Base-by-base conservation (phyloP, 1,140 invertebrate species). In the Aculops lycopersici region DNA sequence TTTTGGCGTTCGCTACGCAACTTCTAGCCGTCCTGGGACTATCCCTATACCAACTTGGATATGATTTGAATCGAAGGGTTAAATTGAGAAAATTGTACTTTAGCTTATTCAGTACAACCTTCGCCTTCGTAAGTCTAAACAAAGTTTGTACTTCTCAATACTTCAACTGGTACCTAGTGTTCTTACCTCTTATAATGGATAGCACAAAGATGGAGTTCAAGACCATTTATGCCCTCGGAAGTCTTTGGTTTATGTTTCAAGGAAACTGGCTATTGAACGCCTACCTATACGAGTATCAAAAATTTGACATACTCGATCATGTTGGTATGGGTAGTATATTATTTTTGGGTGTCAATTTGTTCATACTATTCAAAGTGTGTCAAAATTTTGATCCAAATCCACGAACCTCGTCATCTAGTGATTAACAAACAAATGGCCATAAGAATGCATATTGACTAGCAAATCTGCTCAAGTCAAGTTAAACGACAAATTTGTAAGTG, bases 121-220 rank as follows among this genome's bases (percentile, higher is more conserved):
- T 80, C 46, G 65, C 76, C 2, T 71, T 95, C 52, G 90, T 98
- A 0, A 71, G 71, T 3, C 88, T 79, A 48, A 97, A 97, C 59
- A 79, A 83, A 53, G 88, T 98, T 0, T 67, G 84, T 45, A 97
- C 90, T 12, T 86, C 81, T 15, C 86, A 97, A 58, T 97, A 95
- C 56, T 95, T 95, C 50, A 63, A 95, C 24, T 95, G 90, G 88
- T 92, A 86, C 53, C 54, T 94, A 21, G 74, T 74, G 21, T 36
- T 50, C 13, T 21, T 51, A 16, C 50, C 49, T 13, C 18, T 51
- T 2, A 35, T 41, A 64, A 64, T 40, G 52, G 63, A n/a, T 2
- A 64, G 40, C 20, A 47, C 63, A 3, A 37, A 40, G 12, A 47
- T 60, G 15, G 50, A 48, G 1, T 21, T 46, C 3, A 39, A 36